A percentile compares a stretch with the other conserved stretches of the same genome.
phyloP scores from a whole-genome alignment of 2,888 invertebrate species.

The Embidobia sp. region DNA sequence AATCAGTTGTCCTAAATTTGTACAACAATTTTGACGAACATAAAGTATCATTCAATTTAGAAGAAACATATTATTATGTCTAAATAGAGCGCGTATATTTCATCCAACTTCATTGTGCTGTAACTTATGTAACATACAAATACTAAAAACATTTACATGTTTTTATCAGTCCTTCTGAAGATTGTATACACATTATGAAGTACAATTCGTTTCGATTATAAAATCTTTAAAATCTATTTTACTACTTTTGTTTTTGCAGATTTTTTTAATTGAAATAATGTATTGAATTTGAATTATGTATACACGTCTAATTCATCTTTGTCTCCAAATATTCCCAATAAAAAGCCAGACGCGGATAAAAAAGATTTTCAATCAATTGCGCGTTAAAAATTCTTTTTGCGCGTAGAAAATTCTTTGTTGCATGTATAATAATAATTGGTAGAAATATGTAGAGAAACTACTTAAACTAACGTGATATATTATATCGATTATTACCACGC shows the following conservation, averaged over 20 bases:
- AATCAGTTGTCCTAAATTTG: no score
- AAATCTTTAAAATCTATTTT: conserved; percentile 39
- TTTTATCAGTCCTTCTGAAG: conserved; percentile 48
- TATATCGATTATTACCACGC: neutral
- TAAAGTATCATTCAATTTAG: no score
- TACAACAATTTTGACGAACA: no score
- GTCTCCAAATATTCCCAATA: no score
- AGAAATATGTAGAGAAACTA: conserved; percentile 43
- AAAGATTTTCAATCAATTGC: no score
- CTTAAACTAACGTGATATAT: conserved; percentile 18
- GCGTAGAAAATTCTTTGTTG: no score
- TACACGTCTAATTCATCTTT: no score
- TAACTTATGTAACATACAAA: conserved; percentile 50
- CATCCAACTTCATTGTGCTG: conserved; percentile 49
- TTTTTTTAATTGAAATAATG: conserved; percentile 20
- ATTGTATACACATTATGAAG: conserved; percentile 48
- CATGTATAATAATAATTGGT: neutral
- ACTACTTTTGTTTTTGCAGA: conserved; percentile 28
- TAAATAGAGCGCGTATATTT: conserved; percentile 47
- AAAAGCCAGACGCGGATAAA: no score
- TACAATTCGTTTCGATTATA: conserved; percentile 47
- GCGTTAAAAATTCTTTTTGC: no score
- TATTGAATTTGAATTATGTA: no score
- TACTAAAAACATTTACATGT: conserved; percentile 52
- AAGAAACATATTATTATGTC: no score